Evolutionary conservation across 2,888 invertebrate species (phyloP).

Genomic region (Eumacrocentrus americanus): DNA sequence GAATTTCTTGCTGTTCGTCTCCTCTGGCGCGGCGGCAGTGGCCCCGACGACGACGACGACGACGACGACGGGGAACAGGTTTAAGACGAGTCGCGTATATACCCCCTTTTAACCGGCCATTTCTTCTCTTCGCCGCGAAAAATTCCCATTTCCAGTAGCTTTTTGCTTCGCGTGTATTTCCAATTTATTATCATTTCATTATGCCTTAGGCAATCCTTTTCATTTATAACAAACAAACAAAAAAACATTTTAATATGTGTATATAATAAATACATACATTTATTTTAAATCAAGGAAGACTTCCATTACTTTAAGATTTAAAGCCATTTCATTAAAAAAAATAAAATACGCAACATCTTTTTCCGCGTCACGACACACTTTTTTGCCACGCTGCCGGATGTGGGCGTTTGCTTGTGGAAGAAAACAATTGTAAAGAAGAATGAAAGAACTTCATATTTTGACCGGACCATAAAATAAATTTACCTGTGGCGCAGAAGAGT

Average conservation of each 20-base stretch:
- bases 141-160: constrained; percentile 24
- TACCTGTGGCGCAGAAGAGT: constrained; percentile 22
- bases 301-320: too few relatives aligned
- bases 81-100: constrained; percentile 12
- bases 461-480: constrained; percentile 35
- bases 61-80: constrained; percentile 29
- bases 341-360: too few relatives aligned
- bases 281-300: too few relatives aligned
- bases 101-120: neutral
- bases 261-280: too few relatives aligned
- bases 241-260: too few relatives aligned
- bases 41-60: neutral
- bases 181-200: constrained; percentile 7
- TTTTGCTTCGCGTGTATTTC: constrained; percentile 8
- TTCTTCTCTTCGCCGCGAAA: constrained; percentile 1
- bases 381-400: constrained; percentile 32
- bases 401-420: constrained; percentile 24
- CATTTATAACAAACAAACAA: too few relatives aligned
- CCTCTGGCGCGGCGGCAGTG: constrained; percentile 24
- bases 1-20: constrained; percentile 45
- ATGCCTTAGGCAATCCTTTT: too few relatives aligned
- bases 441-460: constrained; percentile 29
- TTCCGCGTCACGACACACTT: constrained; percentile 8
- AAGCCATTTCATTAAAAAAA: constrained; percentile 5
- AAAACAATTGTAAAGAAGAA: constrained; percentile 11